phyloP scores from a whole-genome alignment of 2,797 vertebrate species.

The Pangasius krempfi region DNA sequence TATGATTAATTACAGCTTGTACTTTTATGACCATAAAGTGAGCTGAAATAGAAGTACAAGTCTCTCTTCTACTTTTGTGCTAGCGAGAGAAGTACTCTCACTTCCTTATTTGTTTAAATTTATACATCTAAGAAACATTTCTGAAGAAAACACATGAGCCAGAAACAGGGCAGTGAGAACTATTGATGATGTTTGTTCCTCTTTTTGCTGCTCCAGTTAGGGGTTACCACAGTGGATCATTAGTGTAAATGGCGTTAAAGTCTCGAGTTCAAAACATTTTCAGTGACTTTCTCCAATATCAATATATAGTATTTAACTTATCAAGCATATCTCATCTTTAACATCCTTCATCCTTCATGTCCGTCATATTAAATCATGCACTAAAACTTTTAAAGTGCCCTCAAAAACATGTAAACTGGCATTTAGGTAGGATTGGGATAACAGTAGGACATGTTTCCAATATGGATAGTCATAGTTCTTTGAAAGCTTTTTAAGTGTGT shows the following conservation, averaged over 20 bases:
- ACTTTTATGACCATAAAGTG: neutral
- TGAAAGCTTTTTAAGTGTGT: neutral
- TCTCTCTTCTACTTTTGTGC: neutral
- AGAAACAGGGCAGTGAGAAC: neutral
- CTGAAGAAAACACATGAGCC: neutral
- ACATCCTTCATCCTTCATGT: neutral
- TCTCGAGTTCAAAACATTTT: neutral
- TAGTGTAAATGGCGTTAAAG: neutral
- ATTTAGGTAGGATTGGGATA: neutral
- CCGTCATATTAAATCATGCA: neutral
- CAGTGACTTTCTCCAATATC: neutral
- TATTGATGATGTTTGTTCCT: too few species aligned
- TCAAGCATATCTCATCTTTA: neutral
- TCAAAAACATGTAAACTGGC: neutral
- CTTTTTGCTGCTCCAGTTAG: too few species aligned
- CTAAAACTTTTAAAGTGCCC: neutral
- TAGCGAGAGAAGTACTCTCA: neutral
- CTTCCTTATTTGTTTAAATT: slow-evolving; percentile 2
- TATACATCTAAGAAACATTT: neutral
- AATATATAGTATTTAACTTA: neutral
- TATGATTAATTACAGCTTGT: neutral
- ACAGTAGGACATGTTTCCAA: neutral
- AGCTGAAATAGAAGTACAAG: neutral
- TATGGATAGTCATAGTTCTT: neutral
- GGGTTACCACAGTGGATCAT: too few species aligned